phyloP scores from a whole-genome alignment of 2,888 invertebrate species.

The Microplitis deprimator region DNA sequence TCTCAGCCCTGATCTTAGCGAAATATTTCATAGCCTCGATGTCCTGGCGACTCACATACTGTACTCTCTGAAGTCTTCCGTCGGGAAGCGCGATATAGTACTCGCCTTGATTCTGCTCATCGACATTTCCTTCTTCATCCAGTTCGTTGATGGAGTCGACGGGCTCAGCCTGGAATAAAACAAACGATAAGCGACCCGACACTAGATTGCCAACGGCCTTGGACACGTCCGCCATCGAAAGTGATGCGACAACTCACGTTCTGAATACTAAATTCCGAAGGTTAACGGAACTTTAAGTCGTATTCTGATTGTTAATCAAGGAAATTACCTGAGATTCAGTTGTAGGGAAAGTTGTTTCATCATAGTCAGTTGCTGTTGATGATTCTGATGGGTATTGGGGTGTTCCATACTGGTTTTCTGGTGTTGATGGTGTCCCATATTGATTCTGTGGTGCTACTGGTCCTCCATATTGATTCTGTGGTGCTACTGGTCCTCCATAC shows the following conservation, averaged over 20 bases:
- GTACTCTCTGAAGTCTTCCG: conserved; percentile 77
- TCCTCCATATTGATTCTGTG: conserved; percentile 54
- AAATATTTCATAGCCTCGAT: conserved; percentile 77
- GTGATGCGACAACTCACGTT: background rate
- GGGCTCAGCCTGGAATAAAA: conserved; percentile 52
- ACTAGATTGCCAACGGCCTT: background rate
- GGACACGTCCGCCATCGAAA: background rate
- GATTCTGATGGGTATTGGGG: conserved; percentile 62
- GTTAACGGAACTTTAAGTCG: conserved; percentile 34
- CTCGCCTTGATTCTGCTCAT: conserved; percentile 71
- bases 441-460: conserved; percentile 47
- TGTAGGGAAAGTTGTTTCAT: conserved; percentile 64
- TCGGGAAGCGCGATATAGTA: conserved; percentile 79
- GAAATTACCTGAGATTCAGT: conserved; percentile 62
- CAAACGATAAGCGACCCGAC: background rate
- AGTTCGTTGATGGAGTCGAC: conserved; percentile 65
- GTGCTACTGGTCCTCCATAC: conserved; percentile 43
- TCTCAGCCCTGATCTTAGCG: conserved; percentile 77
- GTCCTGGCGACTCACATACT: conserved; percentile 75
- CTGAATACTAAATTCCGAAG: background rate
- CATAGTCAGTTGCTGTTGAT: conserved; percentile 65
- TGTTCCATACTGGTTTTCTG: conserved; percentile 50
- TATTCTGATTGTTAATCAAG: conserved; percentile 5
- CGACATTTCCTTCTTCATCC: conserved; percentile 63
- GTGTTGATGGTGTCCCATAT: conserved; percentile 47